These are phyloP conservation scores for Gallirallus australis DNA, from an alignment of 2,797 vertebrate species.

Conservation along the genomic window DNA sequence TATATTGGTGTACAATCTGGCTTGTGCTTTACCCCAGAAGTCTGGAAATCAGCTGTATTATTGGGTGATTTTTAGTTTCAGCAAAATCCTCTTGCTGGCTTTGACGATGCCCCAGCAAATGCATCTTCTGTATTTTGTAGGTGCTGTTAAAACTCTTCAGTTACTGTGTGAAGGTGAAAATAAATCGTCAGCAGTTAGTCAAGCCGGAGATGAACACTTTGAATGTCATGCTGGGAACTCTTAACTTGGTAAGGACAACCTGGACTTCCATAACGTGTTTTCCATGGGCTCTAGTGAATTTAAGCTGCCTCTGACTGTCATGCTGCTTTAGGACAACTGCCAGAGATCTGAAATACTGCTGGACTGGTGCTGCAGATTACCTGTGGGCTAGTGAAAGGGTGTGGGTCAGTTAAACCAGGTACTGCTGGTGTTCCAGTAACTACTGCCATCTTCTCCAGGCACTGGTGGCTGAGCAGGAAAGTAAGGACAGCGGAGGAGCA, in stretches of 20 bases:
- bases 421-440: neutral
- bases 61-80: neutral
- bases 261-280: neutral
- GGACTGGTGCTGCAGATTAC: neutral
- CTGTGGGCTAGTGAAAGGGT: neutral
- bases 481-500: conserved; percentile 96
- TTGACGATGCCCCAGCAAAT: neutral
- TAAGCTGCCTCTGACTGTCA: neutral
- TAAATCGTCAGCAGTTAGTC: conserved; percentile 96
- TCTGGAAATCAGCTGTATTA: neutral
- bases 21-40: neutral
- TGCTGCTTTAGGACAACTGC: neutral
- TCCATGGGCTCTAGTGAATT: neutral
- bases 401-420: neutral
- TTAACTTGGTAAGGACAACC: conserved; percentile 89
- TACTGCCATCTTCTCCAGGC: conserved; percentile 78
- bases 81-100: neutral
- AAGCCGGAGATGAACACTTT: conserved; percentile 98
- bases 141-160: conserved; percentile 97
- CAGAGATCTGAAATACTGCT: neutral
- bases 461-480: conserved; percentile 96
- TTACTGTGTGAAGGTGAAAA: conserved; percentile 98
- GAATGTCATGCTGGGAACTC: conserved; percentile 98
- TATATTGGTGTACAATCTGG: neutral
- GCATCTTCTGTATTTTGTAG: conserved; percentile 68